A percentile compares a stretch with the other conserved stretches of the same genome.
Conservation (phyloP, 2,113 vertebrate species). For the Seriola rivoliana region DNA sequence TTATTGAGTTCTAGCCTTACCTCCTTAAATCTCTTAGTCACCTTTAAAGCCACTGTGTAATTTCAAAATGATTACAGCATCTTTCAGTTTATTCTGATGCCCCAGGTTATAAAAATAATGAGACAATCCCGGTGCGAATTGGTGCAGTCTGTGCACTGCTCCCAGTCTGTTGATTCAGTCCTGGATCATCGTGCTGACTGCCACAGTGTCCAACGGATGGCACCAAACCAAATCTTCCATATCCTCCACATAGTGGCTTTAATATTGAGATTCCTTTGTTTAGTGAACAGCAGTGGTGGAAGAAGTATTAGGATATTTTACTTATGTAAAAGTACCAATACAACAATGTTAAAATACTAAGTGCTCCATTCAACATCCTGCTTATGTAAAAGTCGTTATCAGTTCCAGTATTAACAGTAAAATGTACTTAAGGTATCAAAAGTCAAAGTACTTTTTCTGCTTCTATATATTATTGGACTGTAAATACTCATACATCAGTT, state of each 20-base stretch:
- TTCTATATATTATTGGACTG: no score
- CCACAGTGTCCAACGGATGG: no score
- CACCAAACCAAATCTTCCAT: neutral
- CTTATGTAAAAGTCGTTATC: neutral
- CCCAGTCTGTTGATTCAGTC: no score
- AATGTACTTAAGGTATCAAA: no score
- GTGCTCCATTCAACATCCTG: no score
- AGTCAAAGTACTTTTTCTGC: no score
- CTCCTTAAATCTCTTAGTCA: neutral
- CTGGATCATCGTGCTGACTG: neutral
- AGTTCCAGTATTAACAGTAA: no score
- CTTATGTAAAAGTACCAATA: no score
- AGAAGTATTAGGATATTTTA: neutral
- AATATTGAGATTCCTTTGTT: neutral
- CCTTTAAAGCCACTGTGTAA: constrained; percentile 19
- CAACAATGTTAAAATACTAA: no score
- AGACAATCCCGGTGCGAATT: neutral
- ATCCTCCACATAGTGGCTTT: constrained; percentile 21
- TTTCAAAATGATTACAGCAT: neutral
- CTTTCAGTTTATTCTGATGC: neutral
- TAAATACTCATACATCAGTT: no score
- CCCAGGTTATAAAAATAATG: neutral
- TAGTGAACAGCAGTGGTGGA: neutral
- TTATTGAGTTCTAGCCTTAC: neutral
- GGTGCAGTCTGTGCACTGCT: no score